Conservation (phyloP, 2,113 vertebrate genomes). For the Lasiurus cinereus region DNA sequence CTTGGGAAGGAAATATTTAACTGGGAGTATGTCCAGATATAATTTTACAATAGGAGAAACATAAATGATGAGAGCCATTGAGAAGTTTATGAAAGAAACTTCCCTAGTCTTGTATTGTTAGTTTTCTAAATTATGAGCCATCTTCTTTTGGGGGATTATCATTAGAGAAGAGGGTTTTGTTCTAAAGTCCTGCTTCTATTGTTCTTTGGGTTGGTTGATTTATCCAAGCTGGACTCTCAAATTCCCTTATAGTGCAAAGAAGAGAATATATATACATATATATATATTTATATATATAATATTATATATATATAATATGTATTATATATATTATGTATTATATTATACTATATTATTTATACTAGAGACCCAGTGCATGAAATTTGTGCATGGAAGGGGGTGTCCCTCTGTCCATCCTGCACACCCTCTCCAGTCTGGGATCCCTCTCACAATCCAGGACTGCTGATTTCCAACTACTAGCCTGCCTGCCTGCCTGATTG, state of each 20-base stretch:
- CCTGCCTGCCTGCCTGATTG: too few relatives aligned
- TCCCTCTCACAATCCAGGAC: too few relatives aligned
- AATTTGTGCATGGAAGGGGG: too few relatives aligned
- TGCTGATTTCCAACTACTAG: too few relatives aligned
- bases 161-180: not conserved
- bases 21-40: not conserved
- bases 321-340: not conserved
- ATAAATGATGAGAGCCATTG: not conserved
- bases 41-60: not conserved
- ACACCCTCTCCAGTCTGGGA: too few relatives aligned
- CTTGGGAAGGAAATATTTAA: slow-evolving; percentile 20
- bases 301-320: not conserved
- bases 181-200: not conserved
- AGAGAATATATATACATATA: not conserved
- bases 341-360: not conserved
- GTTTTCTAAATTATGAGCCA: not conserved
- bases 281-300: not conserved
- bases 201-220: not conserved
- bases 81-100: not conserved
- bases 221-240: not conserved
- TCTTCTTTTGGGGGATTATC: not conserved
- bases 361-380: too few relatives aligned
- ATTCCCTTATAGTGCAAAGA: not conserved
- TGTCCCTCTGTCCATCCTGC: too few relatives aligned
- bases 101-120: not conserved